Base-by-base conservation (phyloP, 2,113 vertebrate genomes). In the Epinephelus cyanopodus region DNA sequence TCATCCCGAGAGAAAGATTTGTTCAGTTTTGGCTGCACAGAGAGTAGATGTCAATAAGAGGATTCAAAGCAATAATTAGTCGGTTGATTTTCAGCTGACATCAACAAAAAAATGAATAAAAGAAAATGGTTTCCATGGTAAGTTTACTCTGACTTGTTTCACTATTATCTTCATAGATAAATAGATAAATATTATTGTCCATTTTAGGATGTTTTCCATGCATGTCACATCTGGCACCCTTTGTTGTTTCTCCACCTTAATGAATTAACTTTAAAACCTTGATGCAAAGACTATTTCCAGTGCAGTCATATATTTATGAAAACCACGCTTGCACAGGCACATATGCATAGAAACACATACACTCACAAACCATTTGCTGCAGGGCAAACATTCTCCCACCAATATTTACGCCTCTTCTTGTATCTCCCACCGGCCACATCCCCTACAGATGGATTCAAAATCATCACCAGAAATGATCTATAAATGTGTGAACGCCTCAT, bases 401-500 rank as follows among this genome's bases (percentile, higher is more conserved):
- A 77, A 72, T 74, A 84, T 81, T 73, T 81, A 83, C 37, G 86
- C 78, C 89, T 92, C 82, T 61, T 83, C 83, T 83, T 64, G 75
- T 48, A 61, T 82, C 75, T 82, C 80, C 89, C 84, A 81, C 63
- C 0, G 33, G 85, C 80, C 69, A 58, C 21, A 1, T 90, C 50
- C 89, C 90, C 86, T 57, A 71, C 77, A 83, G 85, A 77, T 33
- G 2, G 48, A 69, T 67, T 85, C 77, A 79, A 60, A 81, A 87
- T 78, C 83, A 81, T 74, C 86, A 79, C 39, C 79, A 60, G 79
- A 90, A 86, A 86, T 71, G 39, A 81, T 85, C 84, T 83, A 87
- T 86, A 87, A 89, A 92, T 88, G 79, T 85, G 85, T 54, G 60
- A 91, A 84, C 21, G 79, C 74, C 79, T 92, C 81, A 90, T 91